phyloP scores from a whole-genome alignment of 2,113 vertebrate genomes.

The Erinaceus europaeus region DNA sequence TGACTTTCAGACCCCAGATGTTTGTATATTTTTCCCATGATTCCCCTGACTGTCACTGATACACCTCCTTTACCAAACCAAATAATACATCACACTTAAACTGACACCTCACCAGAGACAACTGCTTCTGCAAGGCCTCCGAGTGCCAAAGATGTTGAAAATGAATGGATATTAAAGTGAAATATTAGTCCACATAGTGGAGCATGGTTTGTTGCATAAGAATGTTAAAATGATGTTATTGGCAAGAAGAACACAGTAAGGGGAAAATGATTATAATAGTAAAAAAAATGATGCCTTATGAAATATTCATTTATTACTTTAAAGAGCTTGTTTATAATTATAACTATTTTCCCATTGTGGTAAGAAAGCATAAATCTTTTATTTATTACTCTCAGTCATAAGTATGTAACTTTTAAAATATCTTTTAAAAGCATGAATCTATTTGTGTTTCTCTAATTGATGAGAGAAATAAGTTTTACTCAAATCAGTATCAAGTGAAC shows the following conservation, averaged over 20 bases:
- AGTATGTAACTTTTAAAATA: constrained; percentile 30
- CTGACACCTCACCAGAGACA: constrained; percentile 55
- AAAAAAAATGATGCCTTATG: constrained; percentile 65
- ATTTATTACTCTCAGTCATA: constrained; percentile 30
- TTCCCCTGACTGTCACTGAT: constrained; percentile 45
- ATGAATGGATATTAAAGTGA: constrained; percentile 77
- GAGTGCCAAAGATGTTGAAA: constrained; percentile 63
- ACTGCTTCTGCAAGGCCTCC: constrained; percentile 63
- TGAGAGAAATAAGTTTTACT: constrained; percentile 52
- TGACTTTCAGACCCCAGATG: constrained; percentile 46
- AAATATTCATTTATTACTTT: constrained; percentile 77
- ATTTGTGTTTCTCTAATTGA: constrained; percentile 59
- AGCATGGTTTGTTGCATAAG: constrained; percentile 66
- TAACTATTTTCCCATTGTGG: constrained; percentile 62
- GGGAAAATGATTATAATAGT: constrained; percentile 71
- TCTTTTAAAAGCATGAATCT: constrained; percentile 39
- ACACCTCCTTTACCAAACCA: constrained; percentile 47
- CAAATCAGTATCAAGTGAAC: constrained; percentile 41
- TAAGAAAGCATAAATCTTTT: constrained; percentile 52
- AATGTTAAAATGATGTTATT: constrained; percentile 73
- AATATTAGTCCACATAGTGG: constrained; percentile 64
- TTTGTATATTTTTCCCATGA: not conserved
- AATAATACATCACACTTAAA: constrained; percentile 62
- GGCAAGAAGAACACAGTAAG: constrained; percentile 67
- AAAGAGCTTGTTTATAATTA: constrained; percentile 70